Evolutionary conservation across 2,797 vertebrate species (phyloP).

Genomic region (Antennarius maculatus): DNA sequence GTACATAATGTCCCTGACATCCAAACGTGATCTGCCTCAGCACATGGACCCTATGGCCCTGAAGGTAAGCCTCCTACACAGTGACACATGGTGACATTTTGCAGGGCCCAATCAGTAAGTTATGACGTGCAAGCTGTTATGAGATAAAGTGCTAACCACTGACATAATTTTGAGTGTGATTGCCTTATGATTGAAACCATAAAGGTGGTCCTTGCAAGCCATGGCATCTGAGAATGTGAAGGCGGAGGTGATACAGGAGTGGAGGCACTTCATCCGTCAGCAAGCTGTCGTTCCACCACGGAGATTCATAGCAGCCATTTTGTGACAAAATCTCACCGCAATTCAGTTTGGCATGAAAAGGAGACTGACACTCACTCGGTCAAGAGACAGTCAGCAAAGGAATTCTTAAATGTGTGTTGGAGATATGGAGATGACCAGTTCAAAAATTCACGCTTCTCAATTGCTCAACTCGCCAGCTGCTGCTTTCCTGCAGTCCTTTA

Average conservation of each 20-base stretch:
- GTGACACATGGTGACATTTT: constrained; percentile 41
- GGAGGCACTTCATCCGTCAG: constrained; percentile 68
- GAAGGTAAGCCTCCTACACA: constrained; percentile 4
- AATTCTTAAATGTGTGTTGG: constrained; percentile 30
- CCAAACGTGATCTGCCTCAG: neutral
- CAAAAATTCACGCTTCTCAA: constrained; percentile 37
- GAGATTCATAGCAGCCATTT: constrained; percentile 71
- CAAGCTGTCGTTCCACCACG: constrained; percentile 43
- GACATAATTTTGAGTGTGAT: constrained; percentile 48
- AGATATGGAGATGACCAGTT: constrained; percentile 32
- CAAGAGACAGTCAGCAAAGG: constrained; percentile 31
- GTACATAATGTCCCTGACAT: neutral
- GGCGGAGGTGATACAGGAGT: constrained; percentile 34
- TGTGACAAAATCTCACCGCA: constrained; percentile 68
- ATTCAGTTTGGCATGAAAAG: constrained; percentile 61
- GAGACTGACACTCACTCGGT: constrained; percentile 49
- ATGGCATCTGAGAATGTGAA: constrained; percentile 43
- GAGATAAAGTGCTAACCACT: constrained; percentile 35
- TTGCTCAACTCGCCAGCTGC: constrained; percentile 45
- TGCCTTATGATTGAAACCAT: constrained; percentile 66
- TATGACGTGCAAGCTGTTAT: constrained; percentile 42
- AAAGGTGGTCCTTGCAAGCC: constrained; percentile 46
- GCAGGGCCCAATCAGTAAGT: constrained; percentile 24
- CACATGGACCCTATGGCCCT: neutral
- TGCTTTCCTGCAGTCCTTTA: constrained; percentile 44